Base-by-base conservation (phyloP, 1,140 invertebrate genomes). In the Drosophila hydei region DNA sequence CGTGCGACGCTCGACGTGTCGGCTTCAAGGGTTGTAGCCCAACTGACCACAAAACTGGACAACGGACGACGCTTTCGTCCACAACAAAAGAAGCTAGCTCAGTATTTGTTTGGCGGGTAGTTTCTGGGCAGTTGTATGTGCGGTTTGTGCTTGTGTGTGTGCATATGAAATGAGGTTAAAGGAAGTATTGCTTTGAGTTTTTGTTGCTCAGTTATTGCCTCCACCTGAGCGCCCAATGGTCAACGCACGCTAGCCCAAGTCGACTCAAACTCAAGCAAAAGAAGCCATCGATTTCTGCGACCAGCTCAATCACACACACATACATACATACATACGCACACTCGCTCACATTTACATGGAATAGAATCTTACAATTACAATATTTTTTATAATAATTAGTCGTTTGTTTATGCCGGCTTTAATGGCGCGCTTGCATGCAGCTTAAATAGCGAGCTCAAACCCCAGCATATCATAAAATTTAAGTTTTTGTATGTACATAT, bases 101-200 rank as follows among this genome's bases (percentile, higher is more conserved):
- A 60, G 42, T 68, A 72, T 58, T 72, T 65, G 60, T 50, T 40
- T 38, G 67, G 69, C 68, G 84, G 76, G 79, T 89, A 80, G 79
- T 84, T 89, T 78, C 60, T 65, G 55, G 33, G 42, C 72, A 47
- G 51, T 42, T 48, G 33, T 59, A 33, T 19, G 23, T 30, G 30
- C 23, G 23, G 1, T 33, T 51, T 45, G n/a, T 78, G 64, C 72
- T 52, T 56, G 60, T 64, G 51, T 58, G 45, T 65, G 55, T 75
- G 69, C 55, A 62, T 83, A 47, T 75, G 76, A 87, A 91, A 83
- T 90, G 89, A 91, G 89, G 89, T 91, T 91, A 91, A 90, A 91
- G 89, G 89, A 91, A 91, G 85, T 89, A 81, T 72, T 21, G 74
- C 58, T 50, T 47, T 16, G 48, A 50, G 33, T 40, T 40, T 36